phyloP scores from a whole-genome alignment of 2,113 vertebrate species.

The Dasyurus viverrinus region DNA sequence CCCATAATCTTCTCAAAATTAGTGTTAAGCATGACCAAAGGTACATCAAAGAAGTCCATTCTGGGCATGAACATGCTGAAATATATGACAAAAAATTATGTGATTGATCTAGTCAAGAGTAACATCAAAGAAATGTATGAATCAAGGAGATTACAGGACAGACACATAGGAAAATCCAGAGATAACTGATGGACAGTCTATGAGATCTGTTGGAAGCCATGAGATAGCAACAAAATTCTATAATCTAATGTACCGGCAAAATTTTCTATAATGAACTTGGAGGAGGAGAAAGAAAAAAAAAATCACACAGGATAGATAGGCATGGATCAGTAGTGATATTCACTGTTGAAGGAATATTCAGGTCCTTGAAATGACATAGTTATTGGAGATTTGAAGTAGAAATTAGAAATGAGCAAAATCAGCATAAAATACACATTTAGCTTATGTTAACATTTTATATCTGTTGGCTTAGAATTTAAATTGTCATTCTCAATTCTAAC shows the following conservation, averaged over 20 bases:
- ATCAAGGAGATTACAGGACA: background rate
- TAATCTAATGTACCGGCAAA: accelerated
- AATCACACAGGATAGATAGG: background rate
- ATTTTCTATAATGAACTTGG: background rate
- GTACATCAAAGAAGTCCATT: background rate
- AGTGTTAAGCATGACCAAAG: background rate
- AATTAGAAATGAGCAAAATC: background rate
- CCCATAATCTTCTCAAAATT: background rate
- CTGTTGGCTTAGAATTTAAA: background rate
- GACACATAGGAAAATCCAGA: background rate
- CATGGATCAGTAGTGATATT: background rate
- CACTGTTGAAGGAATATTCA: no score
- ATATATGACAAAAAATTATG: background rate
- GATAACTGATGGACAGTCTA: background rate
- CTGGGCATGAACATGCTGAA: background rate
- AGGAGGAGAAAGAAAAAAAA: background rate
- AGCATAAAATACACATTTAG: background rate
- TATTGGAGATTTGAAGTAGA: background rate
- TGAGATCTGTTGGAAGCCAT: background rate
- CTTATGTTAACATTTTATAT: background rate
- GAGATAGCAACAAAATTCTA: background rate
- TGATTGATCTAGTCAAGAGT: background rate
- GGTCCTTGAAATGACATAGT: background rate
- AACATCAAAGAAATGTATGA: background rate
- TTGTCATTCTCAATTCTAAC: background rate